phyloP scores from a whole-genome alignment of 1,140 invertebrate genomes.

The Neotoxoptera formosana region DNA sequence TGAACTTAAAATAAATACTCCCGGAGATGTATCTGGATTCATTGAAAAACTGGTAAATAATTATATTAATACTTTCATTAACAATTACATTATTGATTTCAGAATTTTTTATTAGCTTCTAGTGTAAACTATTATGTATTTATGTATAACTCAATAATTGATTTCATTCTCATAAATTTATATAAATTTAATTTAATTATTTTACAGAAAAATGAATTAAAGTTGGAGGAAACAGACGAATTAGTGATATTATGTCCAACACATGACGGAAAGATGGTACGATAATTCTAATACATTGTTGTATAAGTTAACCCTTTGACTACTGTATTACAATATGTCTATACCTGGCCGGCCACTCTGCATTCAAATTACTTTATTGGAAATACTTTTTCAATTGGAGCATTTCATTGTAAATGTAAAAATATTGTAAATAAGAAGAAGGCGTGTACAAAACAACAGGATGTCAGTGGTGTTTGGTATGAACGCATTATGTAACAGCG shows the following conservation, averaged over 20 bases:
- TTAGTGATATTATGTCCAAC: slow-evolving; percentile 33
- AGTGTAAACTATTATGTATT: neutral
- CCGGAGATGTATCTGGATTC: neutral
- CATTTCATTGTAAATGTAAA: too few relatives aligned
- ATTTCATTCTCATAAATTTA: neutral
- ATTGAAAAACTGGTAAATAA: slow-evolving; percentile 37
- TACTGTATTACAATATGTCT: neutral
- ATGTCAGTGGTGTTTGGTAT: too few relatives aligned
- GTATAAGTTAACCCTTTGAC: neutral
- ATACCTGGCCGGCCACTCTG: neutral
- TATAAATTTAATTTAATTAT: neutral
- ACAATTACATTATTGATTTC: too few relatives aligned
- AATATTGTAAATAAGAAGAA: too few relatives aligned
- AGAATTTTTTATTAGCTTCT: neutral
- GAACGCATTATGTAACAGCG: too few relatives aligned
- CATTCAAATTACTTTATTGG: neutral
- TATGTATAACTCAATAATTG: neutral
- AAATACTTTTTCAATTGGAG: neutral
- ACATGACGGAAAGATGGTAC: slow-evolving; percentile 34
- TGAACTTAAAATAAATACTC: neutral
- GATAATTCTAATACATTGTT: neutral
- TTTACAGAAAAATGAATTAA: slow-evolving; percentile 36
- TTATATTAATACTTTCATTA: neutral
- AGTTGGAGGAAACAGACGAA: neutral
- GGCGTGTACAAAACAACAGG: too few relatives aligned